Percentiles rank a stretch among this genome's conserved stretches.
phyloP scores from a whole-genome alignment of 2,113 vertebrate genomes.

The Lamprologus sp. region DNA sequence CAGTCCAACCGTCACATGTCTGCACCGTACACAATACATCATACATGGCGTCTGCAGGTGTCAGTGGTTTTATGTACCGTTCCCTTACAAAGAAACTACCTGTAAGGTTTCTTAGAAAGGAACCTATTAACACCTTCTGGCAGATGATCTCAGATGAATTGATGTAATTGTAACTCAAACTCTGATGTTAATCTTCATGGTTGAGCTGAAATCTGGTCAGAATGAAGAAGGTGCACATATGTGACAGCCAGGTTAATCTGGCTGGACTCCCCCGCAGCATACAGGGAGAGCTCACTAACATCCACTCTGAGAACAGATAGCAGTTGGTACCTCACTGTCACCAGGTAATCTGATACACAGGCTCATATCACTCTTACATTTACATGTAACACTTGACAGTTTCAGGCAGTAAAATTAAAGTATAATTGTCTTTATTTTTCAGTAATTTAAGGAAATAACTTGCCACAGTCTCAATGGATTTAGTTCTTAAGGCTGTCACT shows the following conservation, averaged over 20 bases:
- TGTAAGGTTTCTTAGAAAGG: not conserved
- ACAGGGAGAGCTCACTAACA: not conserved
- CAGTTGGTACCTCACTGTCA: not conserved
- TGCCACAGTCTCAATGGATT: not conserved
- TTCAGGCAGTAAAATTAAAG: not conserved
- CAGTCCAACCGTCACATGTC: not conserved
- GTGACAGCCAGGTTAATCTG: not conserved
- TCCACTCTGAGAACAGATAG: not conserved
- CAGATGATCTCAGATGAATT: not conserved
- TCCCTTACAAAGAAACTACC: not conserved
- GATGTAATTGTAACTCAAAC: not conserved
- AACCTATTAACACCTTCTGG: not conserved
- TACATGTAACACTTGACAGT: not conserved
- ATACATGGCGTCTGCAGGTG: not conserved
- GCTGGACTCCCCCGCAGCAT: not conserved
- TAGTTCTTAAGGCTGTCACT: not conserved
- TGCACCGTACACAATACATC: accelerated
- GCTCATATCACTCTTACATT: not conserved
- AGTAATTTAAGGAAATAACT: not conserved
- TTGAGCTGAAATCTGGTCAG: not conserved
- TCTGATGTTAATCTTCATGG: not conserved
- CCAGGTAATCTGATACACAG: not conserved
- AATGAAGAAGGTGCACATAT: not conserved
- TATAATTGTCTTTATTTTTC: not conserved
- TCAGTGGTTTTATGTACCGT: not conserved